Evolutionary conservation across 1,140 invertebrate genomes (phyloP), one percentile per base, ranked within the genome.

Genomic region (Galleria mellonella): DNA sequence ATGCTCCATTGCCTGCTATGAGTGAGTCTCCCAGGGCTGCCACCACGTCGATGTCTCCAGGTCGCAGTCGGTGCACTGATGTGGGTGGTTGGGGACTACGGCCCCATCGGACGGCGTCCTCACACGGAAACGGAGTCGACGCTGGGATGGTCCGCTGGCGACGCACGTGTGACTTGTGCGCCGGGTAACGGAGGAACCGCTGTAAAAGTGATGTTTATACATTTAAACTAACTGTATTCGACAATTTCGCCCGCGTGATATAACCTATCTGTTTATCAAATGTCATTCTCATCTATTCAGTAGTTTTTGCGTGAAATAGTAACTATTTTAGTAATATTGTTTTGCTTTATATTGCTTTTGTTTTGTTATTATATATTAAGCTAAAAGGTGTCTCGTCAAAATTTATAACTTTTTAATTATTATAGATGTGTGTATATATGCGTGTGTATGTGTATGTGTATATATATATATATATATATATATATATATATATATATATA

Each of bases 21-120:
- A 96, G 66, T 0, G 93, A 94, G 72, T 96, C 94, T 4, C 94
- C 94, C 39, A 96, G 87, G 1, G 93, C 93, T 4, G 89, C 94
- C 4, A 95, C 87, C 1, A 95, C 91, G 44, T 94, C 90, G 29
- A 95, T 92, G 67, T 95, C 94, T 7, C 91, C 90, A 0, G 92
- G 93, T 32, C 92, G 79, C 4, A 95, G 82, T 45, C 75, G 53
- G 49, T 84, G 81, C 23, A 84, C 81, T 0, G 77, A 81, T 2
- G 63, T 63, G 9, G 81, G 81, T 6, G 59, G 59, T 15, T 64
- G 33, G n/a, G 41, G 54, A 45, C 81, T 82, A 14, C 71, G 53
- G 5, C 77, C 77, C 54, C 55, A 72, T 9, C 60, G 15, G 5
- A 74, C 8, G 0, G 76, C 60, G 28, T 63, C 60, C 11, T 63